Conservation (phyloP, 2,888 invertebrate genomes). For the Stictocephala bisonia region DNA sequence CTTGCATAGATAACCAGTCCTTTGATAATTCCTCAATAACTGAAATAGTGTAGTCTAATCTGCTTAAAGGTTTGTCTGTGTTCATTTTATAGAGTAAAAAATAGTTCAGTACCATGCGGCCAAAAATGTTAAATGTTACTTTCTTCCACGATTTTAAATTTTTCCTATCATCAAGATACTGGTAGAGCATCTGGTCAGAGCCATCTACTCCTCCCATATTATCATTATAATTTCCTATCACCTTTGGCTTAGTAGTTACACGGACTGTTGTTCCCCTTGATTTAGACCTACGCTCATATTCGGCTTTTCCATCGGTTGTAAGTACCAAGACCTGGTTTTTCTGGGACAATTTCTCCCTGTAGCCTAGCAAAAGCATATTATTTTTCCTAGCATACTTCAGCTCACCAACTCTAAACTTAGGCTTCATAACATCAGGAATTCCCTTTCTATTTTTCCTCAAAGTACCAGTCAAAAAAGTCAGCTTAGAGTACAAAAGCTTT, state of each 20-base stretch:
- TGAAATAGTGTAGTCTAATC: slow-evolving; percentile 7
- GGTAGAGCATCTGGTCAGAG: slow-evolving; percentile 13
- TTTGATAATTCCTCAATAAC: slow-evolving; percentile 12
- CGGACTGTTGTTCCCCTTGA: neutral
- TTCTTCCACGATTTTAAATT: slow-evolving; percentile 6
- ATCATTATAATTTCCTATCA: slow-evolving; percentile 34
- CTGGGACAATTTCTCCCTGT: slow-evolving; percentile 21
- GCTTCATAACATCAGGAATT: slow-evolving; percentile 12
- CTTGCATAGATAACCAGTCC: slow-evolving; percentile 18
- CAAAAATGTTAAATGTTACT: slow-evolving; percentile 20
- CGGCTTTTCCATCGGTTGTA: slow-evolving; percentile 13
- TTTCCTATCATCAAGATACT: slow-evolving; percentile 11
- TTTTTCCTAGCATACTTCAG: slow-evolving; percentile 37
- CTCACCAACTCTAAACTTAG: slow-evolving; percentile 31
- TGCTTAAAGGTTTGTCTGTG: neutral
- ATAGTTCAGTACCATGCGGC: neutral
- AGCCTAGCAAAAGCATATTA: slow-evolving; percentile 21
- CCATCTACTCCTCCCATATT: slow-evolving; percentile 18
- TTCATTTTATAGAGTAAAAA: slow-evolving; percentile 15
- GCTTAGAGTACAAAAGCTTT: slow-evolving; percentile 25
- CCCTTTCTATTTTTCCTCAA: slow-evolving; percentile 21
- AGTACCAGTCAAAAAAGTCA: slow-evolving; percentile 29
- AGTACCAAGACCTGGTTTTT: slow-evolving; percentile 33
- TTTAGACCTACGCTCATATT: neutral
- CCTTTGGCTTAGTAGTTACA: neutral